Evolutionary conservation across 2,888 invertebrate genomes (phyloP), one percentile per base, ranked within the genome.

Genomic region (Melieria omissa): DNA sequence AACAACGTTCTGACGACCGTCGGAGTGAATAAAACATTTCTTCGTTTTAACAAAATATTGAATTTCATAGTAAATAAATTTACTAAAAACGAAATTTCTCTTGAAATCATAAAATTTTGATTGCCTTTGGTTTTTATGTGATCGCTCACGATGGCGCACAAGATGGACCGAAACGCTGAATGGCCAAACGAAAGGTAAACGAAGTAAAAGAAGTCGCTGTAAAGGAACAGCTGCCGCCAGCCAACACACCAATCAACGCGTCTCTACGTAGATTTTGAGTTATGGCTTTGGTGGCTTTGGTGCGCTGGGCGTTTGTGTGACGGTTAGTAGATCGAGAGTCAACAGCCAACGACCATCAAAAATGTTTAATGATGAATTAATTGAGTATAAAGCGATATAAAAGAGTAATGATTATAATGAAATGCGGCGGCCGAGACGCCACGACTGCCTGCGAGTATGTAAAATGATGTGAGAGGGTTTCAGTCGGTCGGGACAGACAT

Each of bases 21-120:
- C 29, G 29, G 29, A 29, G 29, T 29, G 29, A 29, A 29, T 29
- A 29, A 29, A 29, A 29, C 29, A 29, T 29, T 29, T 29, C 29
- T 29, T 29, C 29, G 29, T 29, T 29, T 80, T 79, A 77, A 82
- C 75, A 79, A 80, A 83, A 82, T 82, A 82, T 82, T 82, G 80
- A 82, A 83, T 82, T 83, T 82, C 82, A 83, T 80, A 80, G 80
- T 81, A 82, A 82, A 75, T 80, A 81, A 80, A 81, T 80, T 78
- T 76, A 73, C 73, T 54, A 58, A 75, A 81, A 81, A 57, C 71
- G 68, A 74, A 77, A 80, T 79, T 82, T 82, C 82, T 80, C 79
- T 69, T 74, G 82, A 82, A 82, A 80, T 79, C 80, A 81, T 83
- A 81, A 83, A 83, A 80, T 72, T 78, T 82, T 82, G 79, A 82